phyloP scores from a whole-genome alignment of 2,888 invertebrate genomes.

The Crepidodera aurea region DNA sequence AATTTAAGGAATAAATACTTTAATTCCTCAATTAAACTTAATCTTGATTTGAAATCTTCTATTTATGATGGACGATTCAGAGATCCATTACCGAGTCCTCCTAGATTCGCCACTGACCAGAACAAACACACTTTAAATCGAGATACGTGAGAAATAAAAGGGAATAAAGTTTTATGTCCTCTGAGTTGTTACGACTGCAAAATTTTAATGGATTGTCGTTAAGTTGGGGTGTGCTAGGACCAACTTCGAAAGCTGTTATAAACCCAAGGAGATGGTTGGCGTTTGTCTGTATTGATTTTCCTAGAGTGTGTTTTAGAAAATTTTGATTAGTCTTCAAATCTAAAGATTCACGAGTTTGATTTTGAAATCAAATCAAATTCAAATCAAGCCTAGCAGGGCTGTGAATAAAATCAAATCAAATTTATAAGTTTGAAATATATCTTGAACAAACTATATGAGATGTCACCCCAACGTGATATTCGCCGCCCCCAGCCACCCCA shows the following conservation, averaged over 20 bases:
- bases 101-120: slow-evolving; percentile 25
- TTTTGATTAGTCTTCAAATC: not conserved
- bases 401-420: too few relatives aligned
- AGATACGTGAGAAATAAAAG: slow-evolving; percentile 48
- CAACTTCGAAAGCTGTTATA: slow-evolving; percentile 35
- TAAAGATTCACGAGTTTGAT: not conserved
- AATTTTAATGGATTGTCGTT: slow-evolving; percentile 57
- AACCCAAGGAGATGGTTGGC: slow-evolving; percentile 9
- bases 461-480: too few relatives aligned
- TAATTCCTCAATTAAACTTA: too few relatives aligned
- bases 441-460: too few relatives aligned
- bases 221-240: slow-evolving; percentile 49
- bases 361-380: too few relatives aligned
- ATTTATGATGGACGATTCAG: too few relatives aligned
- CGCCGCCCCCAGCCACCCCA: too few relatives aligned
- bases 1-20: too few relatives aligned
- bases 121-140: slow-evolving; percentile 39
- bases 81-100: not conserved
- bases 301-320: not conserved
- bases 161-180: slow-evolving; percentile 52
- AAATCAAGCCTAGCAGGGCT: too few relatives aligned
- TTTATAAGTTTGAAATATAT: too few relatives aligned
- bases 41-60: too few relatives aligned
- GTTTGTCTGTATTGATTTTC: slow-evolving; percentile 16
- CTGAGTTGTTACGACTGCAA: slow-evolving; percentile 53